A percentile compares a stretch with the other conserved stretches of the same genome.
Evolutionary conservation across 2,888 invertebrate species (phyloP).

Genomic region (Drosophila bunnanda): DNA sequence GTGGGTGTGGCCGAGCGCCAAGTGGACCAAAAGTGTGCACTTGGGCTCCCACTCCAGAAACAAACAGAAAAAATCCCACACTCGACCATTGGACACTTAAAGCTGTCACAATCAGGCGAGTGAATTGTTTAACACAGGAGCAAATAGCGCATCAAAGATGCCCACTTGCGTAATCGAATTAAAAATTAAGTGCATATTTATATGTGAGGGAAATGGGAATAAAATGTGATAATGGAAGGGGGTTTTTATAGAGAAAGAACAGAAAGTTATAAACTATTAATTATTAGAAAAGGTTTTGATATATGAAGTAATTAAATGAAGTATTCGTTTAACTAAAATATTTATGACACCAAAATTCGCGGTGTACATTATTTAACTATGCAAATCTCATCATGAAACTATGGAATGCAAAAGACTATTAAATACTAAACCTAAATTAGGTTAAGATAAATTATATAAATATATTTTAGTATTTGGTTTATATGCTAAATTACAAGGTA

Average conservation of each 20-base stretch:
- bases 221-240: neutral
- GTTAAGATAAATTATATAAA: neutral
- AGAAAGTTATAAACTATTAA: no score
- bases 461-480: no score
- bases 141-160: slow-evolving; percentile 14
- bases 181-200: neutral
- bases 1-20: slow-evolving; percentile 32
- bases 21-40: slow-evolving; percentile 59
- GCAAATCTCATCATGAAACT: neutral
- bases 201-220: no score
- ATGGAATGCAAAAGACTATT: neutral
- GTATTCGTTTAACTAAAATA: no score
- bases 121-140: slow-evolving; percentile 22
- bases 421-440: neutral
- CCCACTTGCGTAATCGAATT: slow-evolving; percentile 5
- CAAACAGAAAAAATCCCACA: slow-evolving; percentile 34
- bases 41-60: slow-evolving; percentile 65
- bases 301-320: neutral
- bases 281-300: neutral
- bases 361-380: no score
- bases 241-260: no score
- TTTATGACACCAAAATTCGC: no score
- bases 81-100: slow-evolving; percentile 54
- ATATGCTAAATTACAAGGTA: neutral
- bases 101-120: slow-evolving; percentile 68